A percentile compares a stretch with the other conserved stretches of the same genome.
Evolutionary conservation across 2,113 vertebrate species (phyloP).

Genomic region (Girardinichthys multiradiatus): DNA sequence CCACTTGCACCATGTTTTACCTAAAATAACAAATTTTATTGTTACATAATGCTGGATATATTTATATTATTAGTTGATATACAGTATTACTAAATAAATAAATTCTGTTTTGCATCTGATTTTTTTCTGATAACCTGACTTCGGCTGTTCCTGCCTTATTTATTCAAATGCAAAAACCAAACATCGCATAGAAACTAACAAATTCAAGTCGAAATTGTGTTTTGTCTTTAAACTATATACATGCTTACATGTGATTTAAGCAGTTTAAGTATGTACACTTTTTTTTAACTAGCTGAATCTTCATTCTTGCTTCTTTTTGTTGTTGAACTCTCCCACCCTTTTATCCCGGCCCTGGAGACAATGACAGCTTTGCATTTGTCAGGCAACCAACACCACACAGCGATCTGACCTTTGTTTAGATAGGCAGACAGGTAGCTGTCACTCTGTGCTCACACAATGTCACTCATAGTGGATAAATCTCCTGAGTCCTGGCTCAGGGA

Average conservation of each 20-base stretch:
- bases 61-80: conserved; percentile 21
- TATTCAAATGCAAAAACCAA: background rate
- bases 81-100: conserved; percentile 24
- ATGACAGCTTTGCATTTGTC: background rate
- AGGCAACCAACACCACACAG: conserved; percentile 17
- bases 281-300: background rate
- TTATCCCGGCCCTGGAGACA: background rate
- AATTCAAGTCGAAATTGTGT: no score
- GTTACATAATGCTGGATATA: conserved; percentile 4
- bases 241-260: no score
- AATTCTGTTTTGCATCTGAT: background rate
- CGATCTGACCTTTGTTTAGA: conserved; percentile 10
- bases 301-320: background rate
- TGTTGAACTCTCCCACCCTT: background rate
- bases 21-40: background rate
- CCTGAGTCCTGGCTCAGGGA: background rate
- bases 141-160: background rate
- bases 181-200: no score
- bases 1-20: background rate
- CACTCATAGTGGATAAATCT: background rate
- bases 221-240: no score
- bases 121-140: background rate
- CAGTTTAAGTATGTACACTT: no score
- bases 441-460: background rate
- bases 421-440: background rate